Conservation (phyloP, 2,888 invertebrate species). For the Apodemia mormo region DNA sequence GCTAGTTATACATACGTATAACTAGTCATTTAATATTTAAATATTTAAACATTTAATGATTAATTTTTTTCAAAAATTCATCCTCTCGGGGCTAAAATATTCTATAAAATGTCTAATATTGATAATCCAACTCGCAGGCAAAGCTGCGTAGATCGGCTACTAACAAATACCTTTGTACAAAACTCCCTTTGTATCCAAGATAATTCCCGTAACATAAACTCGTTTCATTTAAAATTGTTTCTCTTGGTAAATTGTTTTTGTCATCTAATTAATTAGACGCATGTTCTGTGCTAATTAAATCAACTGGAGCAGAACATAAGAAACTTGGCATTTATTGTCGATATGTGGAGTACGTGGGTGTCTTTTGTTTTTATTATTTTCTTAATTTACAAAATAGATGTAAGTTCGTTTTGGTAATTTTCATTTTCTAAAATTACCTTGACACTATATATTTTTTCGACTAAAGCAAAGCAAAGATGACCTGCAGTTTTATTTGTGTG, state of each 20-base stretch:
- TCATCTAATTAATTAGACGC: conserved; percentile 12
- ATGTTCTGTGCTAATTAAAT: conserved; percentile 10
- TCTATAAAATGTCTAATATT: no score
- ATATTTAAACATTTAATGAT: no score
- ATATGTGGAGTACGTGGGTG: conserved; percentile 1
- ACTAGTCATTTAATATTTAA: no score
- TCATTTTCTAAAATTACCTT: no score
- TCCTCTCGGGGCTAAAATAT: no score
- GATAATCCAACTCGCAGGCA: no score
- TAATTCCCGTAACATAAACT: neutral
- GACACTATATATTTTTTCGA: no score
- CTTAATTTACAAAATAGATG: neutral
- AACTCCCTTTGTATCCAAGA: neutral
- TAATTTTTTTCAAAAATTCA: no score
- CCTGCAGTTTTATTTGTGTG: no score
- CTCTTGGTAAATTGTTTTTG: conserved; percentile 9
- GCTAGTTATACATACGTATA: no score
- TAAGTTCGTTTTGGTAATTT: neutral
- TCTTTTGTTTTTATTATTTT: neutral
- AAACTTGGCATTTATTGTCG: conserved; percentile 13
- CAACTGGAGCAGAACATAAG: neutral
- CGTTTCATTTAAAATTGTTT: conserved; percentile 15
- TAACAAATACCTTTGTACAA: neutral
- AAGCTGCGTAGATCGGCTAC: neutral
- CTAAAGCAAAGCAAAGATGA: no score